Base-by-base conservation (phyloP, 2,113 vertebrate genomes). In the Calypte anna region DNA sequence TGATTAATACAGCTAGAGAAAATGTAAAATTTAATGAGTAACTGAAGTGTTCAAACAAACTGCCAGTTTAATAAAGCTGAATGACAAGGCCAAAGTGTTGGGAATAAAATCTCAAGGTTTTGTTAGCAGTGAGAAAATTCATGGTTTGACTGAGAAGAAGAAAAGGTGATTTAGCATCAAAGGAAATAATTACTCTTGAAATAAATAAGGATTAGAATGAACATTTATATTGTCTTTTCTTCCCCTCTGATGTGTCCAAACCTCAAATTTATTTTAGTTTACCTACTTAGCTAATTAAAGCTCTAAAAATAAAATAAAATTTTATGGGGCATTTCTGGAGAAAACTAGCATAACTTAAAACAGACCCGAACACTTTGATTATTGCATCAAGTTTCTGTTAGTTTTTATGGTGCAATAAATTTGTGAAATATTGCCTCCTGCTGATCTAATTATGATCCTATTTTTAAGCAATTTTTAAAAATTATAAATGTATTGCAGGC, bases 241-340 rank as follows among this genome's bases (percentile, higher is more conserved):
- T 75, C 70, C 25, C 10, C 59, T 66, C 12, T n/a, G 54, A 80
- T 7, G 19, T 67, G 75, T 92, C 72, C 46, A 82, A 95, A 94
- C 79, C 14, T 86, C 31, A 88, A 73, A 95, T 82, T 92, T 91
- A 82, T 93, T 94, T 86, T 58, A 61, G 82, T 91, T 95, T 91
- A 90, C 73, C 81, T 43, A 82, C 62, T 96, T 88, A 82, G 33
- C 90, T 96, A 95, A 96, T 96, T 96, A 94, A 96, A 90, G 58
- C 58, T 67, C 80, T 85, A 84, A 82, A 90, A 96, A 95, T 88
- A 93, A 92, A 91, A 74, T 53, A 82, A 81, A 38, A 43, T 91
- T 96, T 96, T 81, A 95, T 92, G 90, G 76, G 84, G 75, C 77
- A 61, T 93, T 96, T 94, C 92, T 93, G 31, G 44, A 92, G 64